Conservation (phyloP, 2,797 vertebrate genomes). For the Amblyopsis hoosieri region DNA sequence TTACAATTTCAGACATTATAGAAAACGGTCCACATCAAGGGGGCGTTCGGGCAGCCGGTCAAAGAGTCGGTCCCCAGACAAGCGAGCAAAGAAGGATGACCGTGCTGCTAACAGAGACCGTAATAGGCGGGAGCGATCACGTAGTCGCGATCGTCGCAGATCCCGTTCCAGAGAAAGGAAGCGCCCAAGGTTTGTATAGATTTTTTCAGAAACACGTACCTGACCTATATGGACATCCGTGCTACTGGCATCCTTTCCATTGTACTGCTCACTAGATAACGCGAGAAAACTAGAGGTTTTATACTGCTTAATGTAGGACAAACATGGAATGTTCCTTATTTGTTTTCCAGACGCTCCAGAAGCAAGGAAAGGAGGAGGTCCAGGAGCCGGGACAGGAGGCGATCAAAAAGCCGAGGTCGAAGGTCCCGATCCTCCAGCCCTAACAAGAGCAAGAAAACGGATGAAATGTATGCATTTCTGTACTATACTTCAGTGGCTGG, state of each 20-base stretch:
- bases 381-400: constrained; percentile 88
- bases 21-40: constrained; percentile 90
- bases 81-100: constrained; percentile 91
- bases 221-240: too few relatives aligned
- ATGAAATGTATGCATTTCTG: constrained; percentile 80
- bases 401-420: constrained; percentile 85
- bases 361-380: constrained; percentile 90
- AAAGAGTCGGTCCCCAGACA: constrained; percentile 93
- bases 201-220: neutral
- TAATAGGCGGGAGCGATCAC: constrained; percentile 81
- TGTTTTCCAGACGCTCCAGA: constrained; percentile 84
- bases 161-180: constrained; percentile 94
- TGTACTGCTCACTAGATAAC: too few relatives aligned
- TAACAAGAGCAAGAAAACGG: constrained; percentile 86
- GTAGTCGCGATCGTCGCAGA: constrained; percentile 89
- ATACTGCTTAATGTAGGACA: too few relatives aligned
- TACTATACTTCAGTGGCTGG: neutral
- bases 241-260: too few relatives aligned
- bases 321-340: neutral
- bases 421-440: constrained; percentile 87
- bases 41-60: constrained; percentile 90
- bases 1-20: constrained; percentile 84
- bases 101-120: constrained; percentile 86
- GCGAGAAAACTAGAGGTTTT: too few relatives aligned
- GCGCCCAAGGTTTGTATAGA: constrained; percentile 79